Evolutionary conservation across 2,888 invertebrate genomes (phyloP).

Genomic region (Meiosimyza platycephala): DNA sequence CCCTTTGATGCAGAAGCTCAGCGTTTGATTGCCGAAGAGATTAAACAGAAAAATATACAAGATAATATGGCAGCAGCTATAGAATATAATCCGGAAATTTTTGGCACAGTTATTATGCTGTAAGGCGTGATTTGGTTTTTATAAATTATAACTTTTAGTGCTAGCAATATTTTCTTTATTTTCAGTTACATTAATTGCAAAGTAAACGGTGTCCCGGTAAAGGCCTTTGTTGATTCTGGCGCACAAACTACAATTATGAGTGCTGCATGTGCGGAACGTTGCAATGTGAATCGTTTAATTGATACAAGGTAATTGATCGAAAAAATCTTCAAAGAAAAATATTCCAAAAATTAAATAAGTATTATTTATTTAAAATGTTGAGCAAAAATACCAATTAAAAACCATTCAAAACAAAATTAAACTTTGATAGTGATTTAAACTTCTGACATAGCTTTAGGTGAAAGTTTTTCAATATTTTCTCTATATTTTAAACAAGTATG

Average conservation of each 20-base stretch:
- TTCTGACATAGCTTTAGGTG: too few relatives aligned
- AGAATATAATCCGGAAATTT: slow-evolving; percentile 98
- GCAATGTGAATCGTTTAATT: slow-evolving; percentile 89
- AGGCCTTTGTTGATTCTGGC: slow-evolving; percentile 98
- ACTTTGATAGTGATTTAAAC: too few relatives aligned
- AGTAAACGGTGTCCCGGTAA: slow-evolving; percentile 96
- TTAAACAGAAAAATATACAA: slow-evolving; percentile 94
- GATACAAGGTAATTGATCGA: slow-evolving; percentile 74
- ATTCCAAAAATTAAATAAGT: too few relatives aligned
- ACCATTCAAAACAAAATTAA: too few relatives aligned
- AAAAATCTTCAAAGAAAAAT: too few relatives aligned
- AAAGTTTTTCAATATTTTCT: too few relatives aligned
- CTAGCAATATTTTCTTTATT: slow-evolving; percentile 16
- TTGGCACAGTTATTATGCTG: slow-evolving; percentile 97
- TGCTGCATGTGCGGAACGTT: slow-evolving; percentile 92
- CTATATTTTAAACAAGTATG: too few relatives aligned
- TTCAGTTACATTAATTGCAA: slow-evolving; percentile 88
- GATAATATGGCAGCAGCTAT: slow-evolving; percentile 99
- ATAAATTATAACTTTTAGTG: background rate
- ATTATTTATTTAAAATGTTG: too few relatives aligned
- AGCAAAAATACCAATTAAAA: too few relatives aligned
- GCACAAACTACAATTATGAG: slow-evolving; percentile 99
- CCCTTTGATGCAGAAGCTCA: slow-evolving; percentile 97
- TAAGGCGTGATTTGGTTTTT: slow-evolving; percentile 58
- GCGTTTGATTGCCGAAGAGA: slow-evolving; percentile 94